These are phyloP conservation scores for Tachysurus fulvidraco DNA, from an alignment of 2,113 vertebrate species.

Conservation along the genomic window DNA sequence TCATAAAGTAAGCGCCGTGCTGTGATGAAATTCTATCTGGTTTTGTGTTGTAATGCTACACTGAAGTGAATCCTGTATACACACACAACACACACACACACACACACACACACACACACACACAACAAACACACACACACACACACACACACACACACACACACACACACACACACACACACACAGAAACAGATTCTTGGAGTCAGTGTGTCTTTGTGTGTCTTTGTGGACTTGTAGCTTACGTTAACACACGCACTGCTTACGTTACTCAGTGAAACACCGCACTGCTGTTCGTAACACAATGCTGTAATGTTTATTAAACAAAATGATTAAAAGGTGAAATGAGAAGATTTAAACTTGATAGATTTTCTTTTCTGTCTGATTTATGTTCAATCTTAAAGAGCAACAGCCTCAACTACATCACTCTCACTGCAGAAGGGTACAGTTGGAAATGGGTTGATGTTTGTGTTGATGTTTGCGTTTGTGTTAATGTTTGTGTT, in stretches of 20 bases:
- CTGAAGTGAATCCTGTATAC: neutral
- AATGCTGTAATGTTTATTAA: neutral
- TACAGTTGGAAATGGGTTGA: neutral
- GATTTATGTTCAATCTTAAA: neutral
- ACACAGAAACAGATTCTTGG: slow-evolving; percentile 21
- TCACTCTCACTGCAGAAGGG: neutral
- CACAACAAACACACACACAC: slow-evolving; percentile 27
- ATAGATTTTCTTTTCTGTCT: neutral
- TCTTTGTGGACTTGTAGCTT: neutral
- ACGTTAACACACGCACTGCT: neutral
- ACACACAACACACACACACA: slow-evolving; percentile 23
- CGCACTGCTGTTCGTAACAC: neutral
- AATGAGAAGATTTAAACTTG: neutral
- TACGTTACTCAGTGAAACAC: neutral
- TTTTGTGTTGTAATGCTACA: slow-evolving; percentile 1
- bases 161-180: slow-evolving; percentile 25
- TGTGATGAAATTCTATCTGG: slow-evolving; percentile 7
- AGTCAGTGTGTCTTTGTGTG: neutral
- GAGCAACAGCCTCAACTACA: neutral
- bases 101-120: slow-evolving; percentile 29
- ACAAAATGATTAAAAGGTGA: neutral
- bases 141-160: slow-evolving; percentile 28
- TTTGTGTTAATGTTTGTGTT: neutral
- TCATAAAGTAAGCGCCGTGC: neutral
- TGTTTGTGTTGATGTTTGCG: neutral